Conservation (phyloP, 2,888 invertebrate genomes). For the Acleris holmiana region DNA sequence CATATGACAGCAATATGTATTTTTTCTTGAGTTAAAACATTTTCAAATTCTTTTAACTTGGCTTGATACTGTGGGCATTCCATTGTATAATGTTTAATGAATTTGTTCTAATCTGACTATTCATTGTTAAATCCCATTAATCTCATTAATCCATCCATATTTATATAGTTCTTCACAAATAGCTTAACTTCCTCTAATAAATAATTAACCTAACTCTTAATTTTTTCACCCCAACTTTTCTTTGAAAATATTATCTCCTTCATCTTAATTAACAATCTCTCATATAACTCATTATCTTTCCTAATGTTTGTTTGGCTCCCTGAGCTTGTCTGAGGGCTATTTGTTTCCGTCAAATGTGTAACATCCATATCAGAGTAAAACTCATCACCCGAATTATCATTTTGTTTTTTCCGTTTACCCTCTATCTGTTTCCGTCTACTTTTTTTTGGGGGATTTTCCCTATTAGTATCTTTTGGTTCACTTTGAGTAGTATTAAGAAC, state of each 20-base stretch:
- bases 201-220: not conserved
- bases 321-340: too few relatives aligned
- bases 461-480: not conserved
- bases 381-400: not conserved
- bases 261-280: not conserved
- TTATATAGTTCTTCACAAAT: not conserved
- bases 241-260: not conserved
- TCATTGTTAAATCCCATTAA: not conserved
- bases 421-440: conserved; percentile 1
- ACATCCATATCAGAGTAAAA: too few relatives aligned
- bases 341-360: too few relatives aligned
- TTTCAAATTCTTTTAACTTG: too few relatives aligned
- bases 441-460: not conserved
- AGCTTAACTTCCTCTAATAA: not conserved
- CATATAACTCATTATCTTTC: not conserved
- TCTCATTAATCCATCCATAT: not conserved
- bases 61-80: too few relatives aligned
- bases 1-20: too few relatives aligned
- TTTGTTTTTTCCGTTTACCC: not conserved
- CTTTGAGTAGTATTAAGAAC: too few relatives aligned
- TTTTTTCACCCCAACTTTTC: not conserved
- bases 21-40: too few relatives aligned
- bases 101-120: too few relatives aligned
- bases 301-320: not conserved
- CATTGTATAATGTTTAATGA: too few relatives aligned